Base-by-base conservation (phyloP, 2,888 invertebrate genomes). In the Acholoe squamosa region DNA sequence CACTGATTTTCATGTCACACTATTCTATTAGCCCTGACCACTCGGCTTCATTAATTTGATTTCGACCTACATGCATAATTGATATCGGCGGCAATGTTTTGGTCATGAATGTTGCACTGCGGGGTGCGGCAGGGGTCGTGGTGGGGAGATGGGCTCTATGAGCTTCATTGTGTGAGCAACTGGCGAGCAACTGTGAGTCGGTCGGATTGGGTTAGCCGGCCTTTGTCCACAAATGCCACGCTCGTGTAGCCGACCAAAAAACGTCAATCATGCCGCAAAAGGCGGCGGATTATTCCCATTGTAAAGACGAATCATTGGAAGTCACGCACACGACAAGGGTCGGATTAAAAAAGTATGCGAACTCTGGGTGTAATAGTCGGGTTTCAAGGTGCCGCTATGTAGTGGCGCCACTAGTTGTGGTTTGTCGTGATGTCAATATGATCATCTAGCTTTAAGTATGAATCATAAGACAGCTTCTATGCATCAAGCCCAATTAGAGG, bases 41-140 rank as follows among this genome's bases (percentile, higher is more conserved):
- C 71, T 28, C 25, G 14, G 5, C 71, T 28, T 71, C 71, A 71
- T 71, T 71, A 71, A 71, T 71, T 71, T 71, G 71, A 71, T 71
- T 71, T 71, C 71, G 71, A 7, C 71, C 28, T 71, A 25, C 71
- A 28, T 71, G 71, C 71, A 71, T 71, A 71, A 71, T 71, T 71
- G 71, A 71, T 71, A 5, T n/a, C 28, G 31, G 3, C 28, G 71
- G 71, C 71, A 71, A 71, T 71, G 71, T 71, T 71, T 71, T 71
- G 71, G 71, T 71, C 71, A 71, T 71, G 71, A 71, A 71, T 71
- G 71, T 71, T 71, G 19, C 71, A 71, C 28, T 71, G 71, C n/a
- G 0, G 71, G 28, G 28, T 22, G 71, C 28, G 3, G 71, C n/a
- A 28, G 71, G 14, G 31, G 71, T 71, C 25, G 25, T 14, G 71